These are phyloP conservation scores for Ariolimax columbianus DNA, from an alignment of 2,888 invertebrate genomes.

Conservation along the genomic window DNA sequence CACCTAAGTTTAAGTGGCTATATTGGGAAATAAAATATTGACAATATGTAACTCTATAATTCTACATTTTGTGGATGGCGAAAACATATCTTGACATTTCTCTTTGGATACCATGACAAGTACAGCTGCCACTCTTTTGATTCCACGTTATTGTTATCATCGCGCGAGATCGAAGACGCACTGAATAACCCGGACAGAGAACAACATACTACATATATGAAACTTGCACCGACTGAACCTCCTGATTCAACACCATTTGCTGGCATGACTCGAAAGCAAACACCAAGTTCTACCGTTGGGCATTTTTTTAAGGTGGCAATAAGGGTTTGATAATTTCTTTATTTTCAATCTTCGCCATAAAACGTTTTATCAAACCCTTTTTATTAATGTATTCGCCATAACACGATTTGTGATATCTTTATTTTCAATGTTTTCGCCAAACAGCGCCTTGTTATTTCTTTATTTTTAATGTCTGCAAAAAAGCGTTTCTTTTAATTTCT, in stretches of 20 bases:
- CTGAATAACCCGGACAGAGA: neutral
- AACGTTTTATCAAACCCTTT: no score
- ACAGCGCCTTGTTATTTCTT: no score
- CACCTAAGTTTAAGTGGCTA: no score
- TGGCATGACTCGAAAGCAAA: neutral
- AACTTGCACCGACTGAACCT: neutral
- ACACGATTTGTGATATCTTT: neutral
- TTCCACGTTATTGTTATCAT: neutral
- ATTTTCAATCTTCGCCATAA: no score
- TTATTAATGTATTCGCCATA: no score
- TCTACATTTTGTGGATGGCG: neutral
- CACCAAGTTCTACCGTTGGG: neutral
- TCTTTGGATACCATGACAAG: neutral
- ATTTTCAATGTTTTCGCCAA: neutral
- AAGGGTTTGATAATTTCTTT: no score
- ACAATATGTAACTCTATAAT: no score
- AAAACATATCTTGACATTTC: neutral
- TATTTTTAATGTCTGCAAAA: no score
- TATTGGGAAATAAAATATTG: no score
- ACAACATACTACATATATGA: neutral
- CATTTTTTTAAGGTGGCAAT: neutral
- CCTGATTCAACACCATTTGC: neutral
- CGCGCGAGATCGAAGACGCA: constrained; percentile 1
- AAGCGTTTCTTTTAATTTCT: no score
- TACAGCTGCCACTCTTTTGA: neutral